A percentile compares a stretch with the other conserved stretches of the same genome.
Evolutionary conservation across 2,113 vertebrate genomes (phyloP).

Genomic region (Thymallus thymallus): DNA sequence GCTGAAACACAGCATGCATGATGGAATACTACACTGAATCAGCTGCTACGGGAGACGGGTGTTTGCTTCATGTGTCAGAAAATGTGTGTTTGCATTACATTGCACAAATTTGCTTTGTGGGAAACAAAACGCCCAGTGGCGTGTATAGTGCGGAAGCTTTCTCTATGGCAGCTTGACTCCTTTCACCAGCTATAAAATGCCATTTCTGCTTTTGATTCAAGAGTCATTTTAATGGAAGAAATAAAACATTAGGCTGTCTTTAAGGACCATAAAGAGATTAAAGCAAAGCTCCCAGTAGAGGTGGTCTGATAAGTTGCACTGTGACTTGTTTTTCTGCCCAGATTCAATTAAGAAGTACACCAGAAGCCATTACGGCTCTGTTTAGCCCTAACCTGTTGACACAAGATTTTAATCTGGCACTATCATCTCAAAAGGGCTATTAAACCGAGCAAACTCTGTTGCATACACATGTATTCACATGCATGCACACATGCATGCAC

Average conservation of each 20-base stretch:
- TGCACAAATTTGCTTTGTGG: constrained; percentile 29
- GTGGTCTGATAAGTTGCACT: constrained; percentile 63
- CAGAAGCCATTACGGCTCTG: constrained; percentile 74
- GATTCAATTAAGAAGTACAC: constrained; percentile 75
- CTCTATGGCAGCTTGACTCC: constrained; percentile 4
- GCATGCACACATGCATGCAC: constrained; percentile 18
- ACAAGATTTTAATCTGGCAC: constrained; percentile 76
- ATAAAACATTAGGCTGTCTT: constrained; percentile 60
- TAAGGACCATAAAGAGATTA: constrained; percentile 56
- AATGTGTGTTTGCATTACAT: constrained; percentile 34
- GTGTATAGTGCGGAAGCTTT: background rate
- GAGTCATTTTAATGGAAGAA: constrained; percentile 40
- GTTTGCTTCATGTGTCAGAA: constrained; percentile 25
- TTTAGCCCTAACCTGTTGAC: constrained; percentile 78
- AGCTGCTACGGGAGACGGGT: constrained; percentile 29
- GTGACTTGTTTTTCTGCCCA: constrained; percentile 62
- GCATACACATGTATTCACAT: background rate
- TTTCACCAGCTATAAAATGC: constrained; percentile 38
- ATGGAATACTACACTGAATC: constrained; percentile 61
- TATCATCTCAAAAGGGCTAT: constrained; percentile 76
- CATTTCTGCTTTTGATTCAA: constrained; percentile 40
- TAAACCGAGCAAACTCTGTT: constrained; percentile 65
- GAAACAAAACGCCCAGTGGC: constrained; percentile 47
- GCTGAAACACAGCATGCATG: constrained; percentile 55
- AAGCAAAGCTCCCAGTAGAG: constrained; percentile 57